These are phyloP conservation scores for Fregata magnificens DNA, from an alignment of 2,113 vertebrate species.

Conservation along the genomic window DNA sequence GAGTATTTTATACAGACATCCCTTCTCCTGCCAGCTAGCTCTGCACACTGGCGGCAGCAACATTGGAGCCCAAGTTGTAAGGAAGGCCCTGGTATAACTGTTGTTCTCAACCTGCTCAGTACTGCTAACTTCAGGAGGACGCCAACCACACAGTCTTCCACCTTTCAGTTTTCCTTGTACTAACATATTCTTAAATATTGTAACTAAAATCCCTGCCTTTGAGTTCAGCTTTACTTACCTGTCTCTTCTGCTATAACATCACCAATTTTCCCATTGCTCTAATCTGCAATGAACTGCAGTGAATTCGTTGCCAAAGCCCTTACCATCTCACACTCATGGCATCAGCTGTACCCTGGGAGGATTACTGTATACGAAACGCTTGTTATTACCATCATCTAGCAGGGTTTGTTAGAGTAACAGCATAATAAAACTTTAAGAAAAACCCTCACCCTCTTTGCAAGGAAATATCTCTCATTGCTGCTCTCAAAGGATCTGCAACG, in stretches of 20 bases:
- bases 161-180: neutral
- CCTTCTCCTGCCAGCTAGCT: neutral
- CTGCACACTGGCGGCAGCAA: fast-evolving
- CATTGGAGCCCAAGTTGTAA: neutral
- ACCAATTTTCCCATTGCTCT: neutral
- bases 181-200: neutral
- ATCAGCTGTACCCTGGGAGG: neutral
- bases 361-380: fast-evolving
- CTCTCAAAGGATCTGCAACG: neutral
- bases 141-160: neutral
- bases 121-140: neutral
- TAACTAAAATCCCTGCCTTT: neutral
- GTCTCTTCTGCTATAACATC: neutral
- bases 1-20: neutral
- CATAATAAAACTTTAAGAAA: neutral
- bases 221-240: neutral
- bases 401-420: neutral
- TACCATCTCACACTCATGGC: neutral
- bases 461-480: neutral
- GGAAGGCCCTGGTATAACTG: neutral
- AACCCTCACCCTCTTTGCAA: neutral
- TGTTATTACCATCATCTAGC: neutral
- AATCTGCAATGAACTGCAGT: neutral
- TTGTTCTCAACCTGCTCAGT: neutral
- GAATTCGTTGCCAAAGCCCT: neutral